Conservation (phyloP, 2,888 invertebrate genomes). For the Leucania comma region DNA sequence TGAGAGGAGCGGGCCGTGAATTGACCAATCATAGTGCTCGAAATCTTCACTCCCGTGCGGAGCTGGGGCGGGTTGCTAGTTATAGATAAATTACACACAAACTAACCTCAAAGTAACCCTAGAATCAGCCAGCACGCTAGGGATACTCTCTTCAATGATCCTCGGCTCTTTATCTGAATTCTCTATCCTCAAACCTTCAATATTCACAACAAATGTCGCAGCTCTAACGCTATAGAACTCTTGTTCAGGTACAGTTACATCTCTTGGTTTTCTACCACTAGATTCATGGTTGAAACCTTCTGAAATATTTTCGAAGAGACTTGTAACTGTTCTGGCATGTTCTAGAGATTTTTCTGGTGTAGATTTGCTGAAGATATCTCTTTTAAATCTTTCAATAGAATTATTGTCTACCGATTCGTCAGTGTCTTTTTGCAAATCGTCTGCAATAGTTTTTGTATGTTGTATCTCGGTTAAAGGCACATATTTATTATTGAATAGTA, state of each 20-base stretch:
- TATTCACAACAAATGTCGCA: slow-evolving; percentile 67
- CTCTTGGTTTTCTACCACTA: slow-evolving; percentile 53
- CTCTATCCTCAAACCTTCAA: slow-evolving; percentile 91
- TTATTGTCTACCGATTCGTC: slow-evolving; percentile 38
- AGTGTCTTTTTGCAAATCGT: background rate
- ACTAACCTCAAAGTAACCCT: slow-evolving; percentile 89
- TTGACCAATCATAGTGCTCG: too few relatives aligned
- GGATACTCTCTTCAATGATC: slow-evolving; percentile 91
- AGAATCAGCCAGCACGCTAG: slow-evolving; percentile 92
- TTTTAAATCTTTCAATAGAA: slow-evolving; percentile 34
- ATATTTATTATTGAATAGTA: slow-evolving; percentile 72
- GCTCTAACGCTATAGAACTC: slow-evolving; percentile 71
- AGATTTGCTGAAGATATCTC: slow-evolving; percentile 9
- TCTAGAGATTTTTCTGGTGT: background rate
- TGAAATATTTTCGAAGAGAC: background rate
- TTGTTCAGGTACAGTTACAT: slow-evolving; percentile 57
- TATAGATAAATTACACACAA: background rate
- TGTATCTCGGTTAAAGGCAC: slow-evolving; percentile 72
- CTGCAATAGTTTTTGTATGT: slow-evolving; percentile 10
- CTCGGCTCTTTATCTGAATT: slow-evolving; percentile 90
- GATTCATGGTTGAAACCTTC: slow-evolving; percentile 13
- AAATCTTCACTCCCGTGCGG: too few relatives aligned
- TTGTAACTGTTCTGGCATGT: background rate
- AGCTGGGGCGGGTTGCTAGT: too few relatives aligned
- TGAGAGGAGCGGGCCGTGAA: too few relatives aligned